These are phyloP conservation scores for Sinocyclocheilus anophthalmus DNA, from an alignment of 2,113 vertebrate genomes.

Conservation along the genomic window DNA sequence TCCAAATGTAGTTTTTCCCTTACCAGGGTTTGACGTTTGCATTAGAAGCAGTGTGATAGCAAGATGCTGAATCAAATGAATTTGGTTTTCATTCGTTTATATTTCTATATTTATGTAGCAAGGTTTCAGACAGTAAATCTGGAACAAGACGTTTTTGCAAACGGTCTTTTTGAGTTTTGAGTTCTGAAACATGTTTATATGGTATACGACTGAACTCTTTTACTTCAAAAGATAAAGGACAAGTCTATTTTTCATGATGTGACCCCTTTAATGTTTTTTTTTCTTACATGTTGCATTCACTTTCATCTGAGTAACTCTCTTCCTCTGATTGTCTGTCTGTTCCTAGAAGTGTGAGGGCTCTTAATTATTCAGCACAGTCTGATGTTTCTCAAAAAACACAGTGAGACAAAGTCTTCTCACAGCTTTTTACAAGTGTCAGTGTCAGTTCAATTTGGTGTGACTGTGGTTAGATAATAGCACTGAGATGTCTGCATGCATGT, in stretches of 20 bases:
- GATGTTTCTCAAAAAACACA: conserved; percentile 38
- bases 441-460: background rate
- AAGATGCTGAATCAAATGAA: background rate
- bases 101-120: background rate
- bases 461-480: background rate
- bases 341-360: background rate
- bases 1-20: conserved; percentile 1
- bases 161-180: background rate
- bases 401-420: conserved; percentile 21
- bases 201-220: background rate
- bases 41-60: background rate
- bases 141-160: background rate
- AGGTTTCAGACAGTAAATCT: background rate
- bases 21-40: background rate
- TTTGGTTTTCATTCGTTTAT: background rate
- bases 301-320: conserved; percentile 9
- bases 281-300: background rate
- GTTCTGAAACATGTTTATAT: background rate
- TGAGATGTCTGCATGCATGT: background rate
- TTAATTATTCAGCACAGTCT: conserved; percentile 29
- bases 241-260: background rate
- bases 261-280: background rate
- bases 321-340: background rate
- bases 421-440: background rate
- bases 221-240: background rate